Conservation (phyloP, 2,797 vertebrate species). For the Cephalopachus bancanus region DNA sequence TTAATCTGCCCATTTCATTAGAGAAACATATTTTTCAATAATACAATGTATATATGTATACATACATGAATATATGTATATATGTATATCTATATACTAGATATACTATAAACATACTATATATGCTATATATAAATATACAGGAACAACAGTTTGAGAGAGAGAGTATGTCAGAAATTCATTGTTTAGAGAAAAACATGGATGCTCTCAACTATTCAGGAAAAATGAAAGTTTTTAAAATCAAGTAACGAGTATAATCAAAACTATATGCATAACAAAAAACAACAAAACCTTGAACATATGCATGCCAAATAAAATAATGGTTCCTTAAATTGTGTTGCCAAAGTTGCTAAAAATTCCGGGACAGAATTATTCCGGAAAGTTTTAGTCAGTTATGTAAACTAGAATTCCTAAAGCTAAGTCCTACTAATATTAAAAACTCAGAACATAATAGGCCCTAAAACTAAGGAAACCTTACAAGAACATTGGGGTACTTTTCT, state of each 20-base stretch:
- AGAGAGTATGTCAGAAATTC: slow-evolving; percentile 9
- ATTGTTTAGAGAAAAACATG: slow-evolving; percentile 20
- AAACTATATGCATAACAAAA: background rate
- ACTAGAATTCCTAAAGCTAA: slow-evolving; percentile 45
- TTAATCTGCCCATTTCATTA: slow-evolving; percentile 27
- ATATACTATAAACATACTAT: too few species aligned
- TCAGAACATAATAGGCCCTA: background rate
- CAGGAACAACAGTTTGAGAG: background rate
- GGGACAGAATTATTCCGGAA: slow-evolving; percentile 49
- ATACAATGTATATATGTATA: too few species aligned
- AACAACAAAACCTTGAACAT: background rate
- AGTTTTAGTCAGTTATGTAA: slow-evolving; percentile 58
- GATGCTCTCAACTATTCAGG: background rate
- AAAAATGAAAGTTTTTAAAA: slow-evolving; percentile 7
- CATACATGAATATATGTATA: too few species aligned
- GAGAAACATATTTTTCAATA: slow-evolving; percentile 7
- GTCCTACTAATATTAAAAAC: background rate
- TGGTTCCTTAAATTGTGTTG: background rate
- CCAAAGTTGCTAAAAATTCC: slow-evolving; percentile 54
- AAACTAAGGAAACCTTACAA: background rate
- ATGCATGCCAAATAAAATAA: slow-evolving; percentile 32
- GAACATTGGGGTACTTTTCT: background rate
- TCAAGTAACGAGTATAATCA: background rate
- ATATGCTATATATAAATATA: background rate
- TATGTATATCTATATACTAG: too few species aligned